Evolutionary conservation across 2,888 invertebrate genomes (phyloP), one percentile per base, ranked within the genome.

Genomic region (Thelaira solivaga): DNA sequence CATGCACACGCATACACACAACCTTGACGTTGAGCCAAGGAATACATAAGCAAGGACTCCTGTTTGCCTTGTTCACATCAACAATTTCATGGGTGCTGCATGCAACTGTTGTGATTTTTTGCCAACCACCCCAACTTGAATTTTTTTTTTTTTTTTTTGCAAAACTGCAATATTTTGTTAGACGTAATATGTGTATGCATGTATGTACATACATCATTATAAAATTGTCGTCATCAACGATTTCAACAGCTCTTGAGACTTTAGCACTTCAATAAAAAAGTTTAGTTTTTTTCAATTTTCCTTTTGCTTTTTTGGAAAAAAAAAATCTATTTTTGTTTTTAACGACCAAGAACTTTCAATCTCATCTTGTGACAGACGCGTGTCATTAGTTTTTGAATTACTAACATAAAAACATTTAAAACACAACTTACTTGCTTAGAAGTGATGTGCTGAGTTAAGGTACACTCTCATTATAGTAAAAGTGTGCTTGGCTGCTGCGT

Each of bases 1-100:
- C 13, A 20, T 7, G 18, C 22, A 41, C 39, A 18, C 29, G 16
- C 29, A 16, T 29, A 39, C 8, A 53, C 34, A 39, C 74, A 78
- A 78, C 78, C 78, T 78, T 78, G 78, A 78, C 74, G 71, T 74
- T 78, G 67, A 65, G 64, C 64, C 74, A 65, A 64, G 72, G 11
- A 59, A 43, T 20, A 59, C 6, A 34, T n/a, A n/a, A n/a, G 45
- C 18, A 74, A 74, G 73, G 67, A 61, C 51, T 51, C 43, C n/a
- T n/a, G n/a, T 45, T 61, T 39, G 16, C 51, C 45, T 7, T 29
- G 2, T 36, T 59, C 18, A 34, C 20, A 31, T 22, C 41, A 47
- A 34, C 20, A 43, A 47, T 39, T 64, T 57, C 36, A 57, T 64
- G 29, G 39, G 13, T 57, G 64, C 41, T 29, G 39, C 41, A 47